Conservation (phyloP, 1,140 invertebrate species). For the Triops cancriformis region DNA sequence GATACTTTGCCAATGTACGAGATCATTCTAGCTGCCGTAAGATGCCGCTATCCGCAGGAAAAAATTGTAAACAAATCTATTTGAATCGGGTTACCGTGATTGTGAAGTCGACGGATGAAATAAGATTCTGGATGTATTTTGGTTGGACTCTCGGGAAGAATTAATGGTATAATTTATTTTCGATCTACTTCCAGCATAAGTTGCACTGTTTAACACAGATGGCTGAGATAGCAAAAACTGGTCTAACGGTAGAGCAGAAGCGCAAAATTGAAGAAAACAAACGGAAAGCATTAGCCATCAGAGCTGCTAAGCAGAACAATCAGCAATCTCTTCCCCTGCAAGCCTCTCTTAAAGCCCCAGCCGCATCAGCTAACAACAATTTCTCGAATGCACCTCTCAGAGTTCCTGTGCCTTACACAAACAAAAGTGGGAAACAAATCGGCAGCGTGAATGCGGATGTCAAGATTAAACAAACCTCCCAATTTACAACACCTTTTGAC, state of each 20-base stretch:
- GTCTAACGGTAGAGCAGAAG: slow-evolving; percentile 41
- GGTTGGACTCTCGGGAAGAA: too few relatives aligned
- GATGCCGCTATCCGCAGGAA: too few relatives aligned
- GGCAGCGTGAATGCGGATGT: neutral
- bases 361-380: slow-evolving; percentile 3
- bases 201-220: neutral
- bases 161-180: neutral
- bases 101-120: too few relatives aligned
- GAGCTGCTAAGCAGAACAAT: slow-evolving; percentile 31
- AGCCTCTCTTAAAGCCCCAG: neutral
- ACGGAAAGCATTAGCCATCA: slow-evolving; percentile 38
- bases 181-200: neutral
- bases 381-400: neutral
- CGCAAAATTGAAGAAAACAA: slow-evolving; percentile 44
- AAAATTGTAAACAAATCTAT: too few relatives aligned
- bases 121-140: too few relatives aligned
- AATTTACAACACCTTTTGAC: neutral
- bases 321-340: neutral
- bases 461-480: neutral
- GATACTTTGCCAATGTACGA: too few relatives aligned
- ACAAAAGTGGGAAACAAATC: neutral
- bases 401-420: neutral
- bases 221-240: neutral
- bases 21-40: too few relatives aligned
- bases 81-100: too few relatives aligned